Conservation (phyloP, 2,888 invertebrate species). For the Ophioninae sp. region DNA sequence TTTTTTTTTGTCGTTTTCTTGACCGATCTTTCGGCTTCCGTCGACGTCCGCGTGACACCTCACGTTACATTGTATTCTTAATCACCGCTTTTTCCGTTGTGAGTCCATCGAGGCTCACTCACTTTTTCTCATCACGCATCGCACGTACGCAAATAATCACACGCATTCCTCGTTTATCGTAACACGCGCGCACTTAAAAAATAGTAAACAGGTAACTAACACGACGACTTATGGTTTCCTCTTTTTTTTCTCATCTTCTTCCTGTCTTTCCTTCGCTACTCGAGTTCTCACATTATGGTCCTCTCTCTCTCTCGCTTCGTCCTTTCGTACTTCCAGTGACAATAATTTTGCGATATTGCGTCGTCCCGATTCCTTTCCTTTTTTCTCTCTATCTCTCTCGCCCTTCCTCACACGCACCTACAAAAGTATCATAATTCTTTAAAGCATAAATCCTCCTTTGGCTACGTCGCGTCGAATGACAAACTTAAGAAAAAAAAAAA, state of each 20-base stretch:
- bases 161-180: slow-evolving; percentile 40
- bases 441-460: slow-evolving; percentile 31
- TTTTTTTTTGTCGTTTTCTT: slow-evolving; percentile 33
- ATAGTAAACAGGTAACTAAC: slow-evolving; percentile 65
- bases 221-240: slow-evolving; percentile 55
- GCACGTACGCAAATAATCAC: neutral
- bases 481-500: slow-evolving; percentile 7
- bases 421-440: slow-evolving; percentile 13
- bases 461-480: slow-evolving; percentile 16
- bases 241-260: slow-evolving; percentile 28
- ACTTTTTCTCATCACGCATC: slow-evolving; percentile 37
- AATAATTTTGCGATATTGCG: neutral
- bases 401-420: slow-evolving; percentile 11
- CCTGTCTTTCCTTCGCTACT: slow-evolving; percentile 54
- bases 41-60: slow-evolving; percentile 26
- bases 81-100: slow-evolving; percentile 48
- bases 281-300: slow-evolving; percentile 14
- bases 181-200: slow-evolving; percentile 66
- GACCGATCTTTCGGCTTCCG: slow-evolving; percentile 33
- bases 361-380: slow-evolving; percentile 6
- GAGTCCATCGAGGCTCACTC: slow-evolving; percentile 61
- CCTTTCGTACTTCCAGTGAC: neutral
- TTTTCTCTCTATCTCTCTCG: slow-evolving; percentile 15
- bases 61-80: slow-evolving; percentile 29
- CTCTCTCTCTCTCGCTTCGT: slow-evolving; percentile 13